Evolutionary conservation across 2,888 invertebrate species (phyloP).

Genomic region (Drosophila colorata): DNA sequence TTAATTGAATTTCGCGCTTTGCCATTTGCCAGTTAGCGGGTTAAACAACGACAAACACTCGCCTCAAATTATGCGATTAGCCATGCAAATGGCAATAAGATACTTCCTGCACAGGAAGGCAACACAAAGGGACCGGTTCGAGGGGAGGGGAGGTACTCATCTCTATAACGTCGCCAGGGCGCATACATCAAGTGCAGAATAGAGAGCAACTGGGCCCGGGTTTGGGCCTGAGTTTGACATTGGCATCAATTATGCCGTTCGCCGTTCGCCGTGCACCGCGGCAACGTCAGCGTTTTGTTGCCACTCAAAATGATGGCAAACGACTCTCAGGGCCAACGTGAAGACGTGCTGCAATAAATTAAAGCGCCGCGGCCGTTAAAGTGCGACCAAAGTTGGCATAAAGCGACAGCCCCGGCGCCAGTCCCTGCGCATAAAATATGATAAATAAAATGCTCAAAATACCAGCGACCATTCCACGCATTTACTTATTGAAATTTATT

Average conservation of each 20-base stretch:
- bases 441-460: slow-evolving; percentile 47
- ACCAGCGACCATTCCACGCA: slow-evolving; percentile 15
- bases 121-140: no score
- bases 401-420: slow-evolving; percentile 19
- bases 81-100: slow-evolving; percentile 53
- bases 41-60: slow-evolving; percentile 43
- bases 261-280: slow-evolving; percentile 16
- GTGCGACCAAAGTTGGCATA: slow-evolving; percentile 47
- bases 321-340: slow-evolving; percentile 47
- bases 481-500: slow-evolving; percentile 68
- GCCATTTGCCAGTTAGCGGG: slow-evolving; percentile 45
- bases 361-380: slow-evolving; percentile 52
- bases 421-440: slow-evolving; percentile 38
- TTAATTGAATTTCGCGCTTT: slow-evolving; percentile 66
- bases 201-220: slow-evolving; percentile 4
- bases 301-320: slow-evolving; percentile 58
- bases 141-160: background rate
- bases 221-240: slow-evolving; percentile 29
- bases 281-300: slow-evolving; percentile 50
- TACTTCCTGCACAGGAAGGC: slow-evolving; percentile 32
- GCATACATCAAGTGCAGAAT: slow-evolving; percentile 36
- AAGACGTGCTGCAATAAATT: slow-evolving; percentile 65
- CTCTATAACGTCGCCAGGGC: slow-evolving; percentile 16
- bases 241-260: slow-evolving; percentile 66
- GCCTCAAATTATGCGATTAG: slow-evolving; percentile 57